phyloP scores from a whole-genome alignment of 2,797 vertebrate species.

The Coccyzus lansbergi region DNA sequence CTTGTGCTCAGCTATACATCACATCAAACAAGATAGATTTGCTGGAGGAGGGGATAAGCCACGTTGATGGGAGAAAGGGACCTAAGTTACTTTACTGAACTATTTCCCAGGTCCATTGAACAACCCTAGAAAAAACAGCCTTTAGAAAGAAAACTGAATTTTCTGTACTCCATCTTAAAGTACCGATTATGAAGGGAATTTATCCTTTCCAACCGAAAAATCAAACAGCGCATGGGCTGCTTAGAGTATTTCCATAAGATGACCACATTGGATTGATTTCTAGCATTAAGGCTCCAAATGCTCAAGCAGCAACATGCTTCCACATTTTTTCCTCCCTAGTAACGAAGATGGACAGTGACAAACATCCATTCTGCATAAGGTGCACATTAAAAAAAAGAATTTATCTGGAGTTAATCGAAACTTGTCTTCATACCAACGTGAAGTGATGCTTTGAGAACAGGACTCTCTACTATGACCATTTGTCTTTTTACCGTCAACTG shows the following conservation, averaged over 20 bases:
- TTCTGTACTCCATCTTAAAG: neutral
- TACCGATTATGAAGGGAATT: neutral
- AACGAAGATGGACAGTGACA: constrained; percentile 27
- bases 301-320: neutral
- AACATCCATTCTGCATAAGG: constrained; percentile 51
- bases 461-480: neutral
- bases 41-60: too few relatives aligned
- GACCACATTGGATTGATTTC: constrained; percentile 45
- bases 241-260: neutral
- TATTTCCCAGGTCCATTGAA: neutral
- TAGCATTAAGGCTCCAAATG: neutral
- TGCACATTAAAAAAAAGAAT: constrained; percentile 11
- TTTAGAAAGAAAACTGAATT: neutral
- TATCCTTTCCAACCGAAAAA: neutral
- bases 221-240: neutral
- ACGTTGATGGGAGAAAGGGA: too few relatives aligned
- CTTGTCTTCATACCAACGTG: constrained; percentile 39
- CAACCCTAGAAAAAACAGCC: neutral
- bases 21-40: rapidly evolving
- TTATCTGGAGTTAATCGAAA: constrained; percentile 68
- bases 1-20: rapidly evolving
- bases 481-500: constrained; percentile 59
- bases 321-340: constrained; percentile 29
- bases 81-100: neutral
- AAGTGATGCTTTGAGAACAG: constrained; percentile 46